Percentiles rank a stretch among this genome's conserved stretches.
Conservation (phyloP, 2,888 invertebrate species). For the Maniola hyperantus region DNA sequence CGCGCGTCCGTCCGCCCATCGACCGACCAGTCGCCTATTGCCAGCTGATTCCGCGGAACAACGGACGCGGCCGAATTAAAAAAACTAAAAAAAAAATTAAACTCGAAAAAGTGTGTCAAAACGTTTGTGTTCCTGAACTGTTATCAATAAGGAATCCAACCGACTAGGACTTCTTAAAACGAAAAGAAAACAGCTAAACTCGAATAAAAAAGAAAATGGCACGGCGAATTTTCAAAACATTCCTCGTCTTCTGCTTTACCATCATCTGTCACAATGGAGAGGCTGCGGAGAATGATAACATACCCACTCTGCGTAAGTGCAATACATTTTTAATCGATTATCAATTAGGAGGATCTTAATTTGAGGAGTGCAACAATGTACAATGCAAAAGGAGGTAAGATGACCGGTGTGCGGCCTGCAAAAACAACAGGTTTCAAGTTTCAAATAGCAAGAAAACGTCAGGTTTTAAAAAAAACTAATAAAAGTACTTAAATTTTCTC, state of each 20-base stretch:
- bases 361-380: no score
- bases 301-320: constrained; percentile 66
- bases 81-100: constrained; percentile 43
- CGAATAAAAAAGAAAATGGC: constrained; percentile 58
- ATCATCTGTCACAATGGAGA: constrained; percentile 63
- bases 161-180: not conserved
- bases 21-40: constrained; percentile 58
- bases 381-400: no score
- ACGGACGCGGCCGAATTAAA: constrained; percentile 62
- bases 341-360: not conserved
- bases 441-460: no score
- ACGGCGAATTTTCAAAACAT: constrained; percentile 56
- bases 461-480: no score
- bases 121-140: constrained; percentile 44
- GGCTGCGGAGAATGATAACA: constrained; percentile 64
- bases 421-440: no score
- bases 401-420: no score
- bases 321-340: not conserved
- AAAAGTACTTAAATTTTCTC: no score
- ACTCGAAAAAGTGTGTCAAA: constrained; percentile 35
- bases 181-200: constrained; percentile 26
- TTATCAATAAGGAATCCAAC: constrained; percentile 19
- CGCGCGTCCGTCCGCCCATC: constrained; percentile 59
- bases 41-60: constrained; percentile 58
- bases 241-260: constrained; percentile 65